Percentiles rank a stretch among this genome's conserved stretches.
These are phyloP conservation scores for Drosophila ficusphila DNA, from an alignment of 1,140 invertebrate species.

Conservation along the genomic window DNA sequence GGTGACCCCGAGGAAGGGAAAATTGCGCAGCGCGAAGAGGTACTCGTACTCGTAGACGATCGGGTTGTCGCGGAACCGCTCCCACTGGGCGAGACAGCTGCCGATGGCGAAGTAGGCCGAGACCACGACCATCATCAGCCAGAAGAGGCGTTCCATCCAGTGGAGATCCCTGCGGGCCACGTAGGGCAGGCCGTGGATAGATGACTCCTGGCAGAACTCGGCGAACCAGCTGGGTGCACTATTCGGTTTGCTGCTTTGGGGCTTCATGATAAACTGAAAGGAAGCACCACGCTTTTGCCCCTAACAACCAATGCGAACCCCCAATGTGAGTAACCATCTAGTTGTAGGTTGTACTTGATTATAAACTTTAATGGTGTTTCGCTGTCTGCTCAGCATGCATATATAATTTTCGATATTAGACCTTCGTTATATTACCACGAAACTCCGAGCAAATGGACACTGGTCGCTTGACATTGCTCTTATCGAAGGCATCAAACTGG, in stretches of 20 bases:
- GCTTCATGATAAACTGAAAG: constrained; percentile 32
- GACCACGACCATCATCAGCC: constrained; percentile 44
- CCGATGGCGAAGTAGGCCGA: constrained; percentile 59
- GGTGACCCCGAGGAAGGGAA: constrained; percentile 64
- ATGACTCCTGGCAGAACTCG: constrained; percentile 54
- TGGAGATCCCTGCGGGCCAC: constrained; percentile 64
- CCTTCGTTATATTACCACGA: background rate
- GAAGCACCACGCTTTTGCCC: constrained; percentile 6
- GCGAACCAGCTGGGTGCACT: constrained; percentile 21
- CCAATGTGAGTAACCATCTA: no score
- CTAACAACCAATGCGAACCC: background rate
- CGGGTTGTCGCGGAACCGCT: constrained; percentile 70
- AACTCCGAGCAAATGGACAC: constrained; percentile 1
- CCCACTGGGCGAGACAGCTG: constrained; percentile 65
- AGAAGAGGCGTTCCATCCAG: constrained; percentile 69
- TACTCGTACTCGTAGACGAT: constrained; percentile 77
- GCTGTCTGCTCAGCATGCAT: constrained; percentile 37
- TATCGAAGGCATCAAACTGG: constrained; percentile 6
- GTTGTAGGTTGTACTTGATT: background rate
- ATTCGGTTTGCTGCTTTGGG: background rate
- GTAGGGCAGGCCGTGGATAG: constrained; percentile 71
- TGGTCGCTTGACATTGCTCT: constrained; percentile 1
- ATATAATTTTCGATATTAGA: constrained; percentile 23
- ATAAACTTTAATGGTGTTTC: constrained; percentile 40
- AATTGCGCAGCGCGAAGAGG: constrained; percentile 57